A percentile compares a stretch with the other conserved stretches of the same genome.
These are phyloP conservation scores for Porites evermanni DNA, from an alignment of 92 coral and sea anemone genomes.

Conservation along the genomic window DNA sequence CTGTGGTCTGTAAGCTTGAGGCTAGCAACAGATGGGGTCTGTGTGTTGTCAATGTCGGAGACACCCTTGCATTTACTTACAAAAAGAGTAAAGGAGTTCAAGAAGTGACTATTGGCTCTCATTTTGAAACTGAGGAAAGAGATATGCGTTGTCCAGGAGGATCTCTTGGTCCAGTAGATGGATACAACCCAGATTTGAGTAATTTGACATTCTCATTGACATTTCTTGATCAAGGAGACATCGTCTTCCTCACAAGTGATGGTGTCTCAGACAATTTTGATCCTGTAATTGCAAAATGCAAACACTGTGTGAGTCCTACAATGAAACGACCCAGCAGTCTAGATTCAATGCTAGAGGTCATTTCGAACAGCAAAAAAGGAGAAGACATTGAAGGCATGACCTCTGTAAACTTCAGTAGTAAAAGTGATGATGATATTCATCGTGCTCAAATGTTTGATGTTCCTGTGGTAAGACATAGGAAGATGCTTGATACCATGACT, in stretches of 20 bases:
- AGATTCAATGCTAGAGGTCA: conserved; percentile 62
- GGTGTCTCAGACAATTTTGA: conserved; percentile 98
- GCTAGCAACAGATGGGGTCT: conserved; percentile 86
- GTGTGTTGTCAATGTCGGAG: conserved; percentile 96
- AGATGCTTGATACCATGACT: conserved; percentile 75
- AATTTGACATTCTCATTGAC: conserved; percentile 94
- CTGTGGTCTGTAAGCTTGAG: conserved; percentile 84
- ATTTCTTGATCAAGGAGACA: conserved; percentile 81
- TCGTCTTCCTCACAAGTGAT: conserved; percentile 97
- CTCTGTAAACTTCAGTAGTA: not conserved
- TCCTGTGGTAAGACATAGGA: conserved; percentile 64
- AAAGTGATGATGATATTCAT: conserved; percentile 41
- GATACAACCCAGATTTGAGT: conserved; percentile 93
- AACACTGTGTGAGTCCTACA: conserved; percentile 63
- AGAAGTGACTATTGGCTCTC: conserved; percentile 96
- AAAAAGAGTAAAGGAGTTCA: conserved; percentile 71
- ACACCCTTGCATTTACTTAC: conserved; percentile 90
- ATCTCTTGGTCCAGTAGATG: conserved; percentile 93
- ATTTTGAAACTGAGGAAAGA: conserved; percentile 71
- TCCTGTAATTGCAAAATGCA: conserved; percentile 85
- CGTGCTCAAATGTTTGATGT: conserved; percentile 42
- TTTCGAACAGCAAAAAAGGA: not conserved
- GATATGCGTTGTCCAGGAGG: conserved; percentile 99
- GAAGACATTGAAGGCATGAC: not conserved
- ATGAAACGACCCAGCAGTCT: conserved; percentile 56